These are phyloP conservation scores for Halesus radiatus DNA, from an alignment of 1,140 invertebrate genomes.

Conservation along the genomic window DNA sequence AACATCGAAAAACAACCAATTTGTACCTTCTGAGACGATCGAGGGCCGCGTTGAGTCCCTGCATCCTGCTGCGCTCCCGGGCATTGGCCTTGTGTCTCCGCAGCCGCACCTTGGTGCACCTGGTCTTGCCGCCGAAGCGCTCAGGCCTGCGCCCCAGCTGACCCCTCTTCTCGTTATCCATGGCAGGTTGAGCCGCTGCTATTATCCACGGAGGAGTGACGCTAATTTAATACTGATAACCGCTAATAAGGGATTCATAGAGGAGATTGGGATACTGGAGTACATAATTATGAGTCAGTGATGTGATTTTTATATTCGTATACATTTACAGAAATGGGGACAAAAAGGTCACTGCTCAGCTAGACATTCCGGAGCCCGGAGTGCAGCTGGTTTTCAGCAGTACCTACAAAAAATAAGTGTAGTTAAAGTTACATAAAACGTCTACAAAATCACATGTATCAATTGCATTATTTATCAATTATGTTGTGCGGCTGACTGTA, in stretches of 20 bases:
- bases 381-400: too few relatives aligned
- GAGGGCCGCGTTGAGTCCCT: slow-evolving; percentile 76
- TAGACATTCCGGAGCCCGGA: too few relatives aligned
- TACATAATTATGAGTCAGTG: too few relatives aligned
- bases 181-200: neutral
- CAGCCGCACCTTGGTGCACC: neutral
- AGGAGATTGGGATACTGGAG: slow-evolving; percentile 7
- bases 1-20: too few relatives aligned
- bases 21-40: slow-evolving; percentile 70
- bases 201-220: slow-evolving; percentile 6
- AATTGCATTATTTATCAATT: too few relatives aligned
- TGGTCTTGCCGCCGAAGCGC: neutral
- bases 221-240: slow-evolving; percentile 28
- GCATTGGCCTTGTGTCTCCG: slow-evolving; percentile 73
- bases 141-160: neutral
- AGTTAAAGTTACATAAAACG: too few relatives aligned
- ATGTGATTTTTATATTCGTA: too few relatives aligned
- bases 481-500: too few relatives aligned
- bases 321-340: too few relatives aligned
- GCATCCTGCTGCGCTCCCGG: slow-evolving; percentile 76
- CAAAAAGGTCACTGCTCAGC: too few relatives aligned
- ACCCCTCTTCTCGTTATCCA: neutral
- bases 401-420: too few relatives aligned
- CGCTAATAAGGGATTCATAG: slow-evolving; percentile 3
- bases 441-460: too few relatives aligned